phyloP scores from a whole-genome alignment of 2,797 vertebrate species.

The Sibirionetta formosa region DNA sequence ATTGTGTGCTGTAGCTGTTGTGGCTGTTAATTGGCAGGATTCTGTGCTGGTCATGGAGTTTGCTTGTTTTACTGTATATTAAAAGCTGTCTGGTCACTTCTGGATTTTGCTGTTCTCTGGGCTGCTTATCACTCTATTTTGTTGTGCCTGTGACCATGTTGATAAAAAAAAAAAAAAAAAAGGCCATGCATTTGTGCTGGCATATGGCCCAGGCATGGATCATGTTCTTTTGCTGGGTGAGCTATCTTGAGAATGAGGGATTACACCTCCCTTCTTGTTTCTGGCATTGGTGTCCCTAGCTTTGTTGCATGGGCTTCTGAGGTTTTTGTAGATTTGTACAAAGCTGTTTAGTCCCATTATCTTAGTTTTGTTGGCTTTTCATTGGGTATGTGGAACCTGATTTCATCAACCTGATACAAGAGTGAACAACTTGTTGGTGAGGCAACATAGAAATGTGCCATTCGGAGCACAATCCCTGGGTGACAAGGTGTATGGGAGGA shows the following conservation, averaged over 20 bases:
- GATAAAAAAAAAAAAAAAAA: not conserved
- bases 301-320: rapidly evolving
- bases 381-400: not conserved
- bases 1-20: not conserved
- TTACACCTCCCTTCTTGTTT: not conserved
- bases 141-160: not conserved
- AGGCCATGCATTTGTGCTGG: not conserved
- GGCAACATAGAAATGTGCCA: not conserved
- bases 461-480: not conserved
- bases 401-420: not conserved
- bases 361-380: not conserved
- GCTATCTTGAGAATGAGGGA: not conserved
- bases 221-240: not conserved
- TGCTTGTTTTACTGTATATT: not conserved
- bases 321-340: not conserved
- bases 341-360: not conserved
- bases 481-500: not conserved
- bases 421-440: not conserved
- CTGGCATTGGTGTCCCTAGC: rapidly evolving
- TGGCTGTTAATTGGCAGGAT: not conserved
- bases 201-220: not conserved
- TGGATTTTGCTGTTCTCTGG: not conserved
- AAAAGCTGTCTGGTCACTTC: not conserved
- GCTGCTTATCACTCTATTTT: not conserved
- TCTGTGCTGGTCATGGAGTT: not conserved